Base-by-base conservation (phyloP, 2,888 invertebrate species). In the Reticulitermes lucifugus region DNA sequence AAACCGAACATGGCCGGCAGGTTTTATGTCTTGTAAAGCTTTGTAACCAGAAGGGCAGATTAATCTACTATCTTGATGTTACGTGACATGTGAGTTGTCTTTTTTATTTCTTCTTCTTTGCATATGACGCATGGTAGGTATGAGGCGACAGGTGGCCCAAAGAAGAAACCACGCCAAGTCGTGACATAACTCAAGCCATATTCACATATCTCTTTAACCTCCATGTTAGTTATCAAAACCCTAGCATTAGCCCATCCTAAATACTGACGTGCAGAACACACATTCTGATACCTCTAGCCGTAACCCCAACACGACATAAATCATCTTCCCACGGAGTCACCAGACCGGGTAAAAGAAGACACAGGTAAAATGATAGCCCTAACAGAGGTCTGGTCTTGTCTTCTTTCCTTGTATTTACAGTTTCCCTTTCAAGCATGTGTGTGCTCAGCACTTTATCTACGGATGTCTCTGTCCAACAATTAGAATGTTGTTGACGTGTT, bases 401-500 rank as follows among this genome's bases (percentile, higher is more conserved):
- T 46, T 46, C 46, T 46, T 12, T 3, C n/a, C 43, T 46, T 46
- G 51, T 77, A n/a, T 77, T 77, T 77, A 77, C 51, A 43, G 51
- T 77, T 77, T n/a, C n/a, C 77, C 22, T 46, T 77, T 43, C 29
- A 81, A 41, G 46, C 46, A 46, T 6, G 10, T 12, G 46, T 46
- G 46, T 46, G 46, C 12, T 46, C 46, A 46, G 46, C 81, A 81
- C 46, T 81, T 81, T 81, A 81, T 81, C 70, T 70, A 81, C 46
- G 81, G 65, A 81, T 81, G 70, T 81, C 81, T 70, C 41, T 81
- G 41, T 70, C 55, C 14, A 29, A 21, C 81, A 81, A 81, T 81
- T 81, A 81, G 81, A 43, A 70, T 29, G 41, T 60, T 70, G 81
- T 70, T 70, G 81, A 81, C 81, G 46, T 65, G 81, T 81, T 81